phyloP scores from a whole-genome alignment of 2,113 vertebrate genomes.

The Brienomyrus longianalis region DNA sequence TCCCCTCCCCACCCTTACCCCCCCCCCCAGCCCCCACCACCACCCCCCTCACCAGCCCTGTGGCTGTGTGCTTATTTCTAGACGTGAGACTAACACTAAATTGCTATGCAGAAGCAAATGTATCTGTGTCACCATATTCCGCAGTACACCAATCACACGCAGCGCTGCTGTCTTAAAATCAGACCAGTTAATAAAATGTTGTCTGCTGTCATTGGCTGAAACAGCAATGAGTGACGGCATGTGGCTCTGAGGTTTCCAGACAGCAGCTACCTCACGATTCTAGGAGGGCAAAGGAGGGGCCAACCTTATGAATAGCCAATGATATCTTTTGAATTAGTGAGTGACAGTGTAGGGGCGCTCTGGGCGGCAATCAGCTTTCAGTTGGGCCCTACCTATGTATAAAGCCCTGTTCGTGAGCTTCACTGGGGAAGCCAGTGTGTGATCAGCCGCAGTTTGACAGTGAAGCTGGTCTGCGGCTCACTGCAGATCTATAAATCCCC shows the following conservation, averaged over 20 bases:
- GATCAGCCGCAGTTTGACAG: conserved; percentile 12
- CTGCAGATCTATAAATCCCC: conserved; percentile 42
- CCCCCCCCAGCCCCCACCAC: too few relatives aligned
- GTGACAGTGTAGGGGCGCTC: not conserved
- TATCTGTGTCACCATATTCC: not conserved
- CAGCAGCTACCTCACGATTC: not conserved
- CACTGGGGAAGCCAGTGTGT: not conserved
- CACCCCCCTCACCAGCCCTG: not conserved
- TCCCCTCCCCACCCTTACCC: too few relatives aligned
- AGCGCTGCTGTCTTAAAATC: not conserved
- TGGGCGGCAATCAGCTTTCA: not conserved
- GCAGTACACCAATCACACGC: not conserved
- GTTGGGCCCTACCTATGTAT: not conserved
- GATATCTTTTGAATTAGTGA: not conserved
- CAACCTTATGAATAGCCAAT: not conserved
- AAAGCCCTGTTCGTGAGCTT: not conserved
- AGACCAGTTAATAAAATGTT: not conserved
- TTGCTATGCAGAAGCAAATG: not conserved
- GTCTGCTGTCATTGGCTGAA: not conserved
- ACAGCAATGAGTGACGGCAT: not conserved
- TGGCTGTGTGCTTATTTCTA: not conserved
- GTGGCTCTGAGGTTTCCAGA: not conserved
- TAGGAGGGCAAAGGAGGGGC: not conserved
- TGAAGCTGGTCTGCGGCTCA: conserved; percentile 39
- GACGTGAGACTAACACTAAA: not conserved